These are phyloP conservation scores for Paradisaea rubra DNA, from an alignment of 2,113 vertebrate genomes.

Conservation along the genomic window DNA sequence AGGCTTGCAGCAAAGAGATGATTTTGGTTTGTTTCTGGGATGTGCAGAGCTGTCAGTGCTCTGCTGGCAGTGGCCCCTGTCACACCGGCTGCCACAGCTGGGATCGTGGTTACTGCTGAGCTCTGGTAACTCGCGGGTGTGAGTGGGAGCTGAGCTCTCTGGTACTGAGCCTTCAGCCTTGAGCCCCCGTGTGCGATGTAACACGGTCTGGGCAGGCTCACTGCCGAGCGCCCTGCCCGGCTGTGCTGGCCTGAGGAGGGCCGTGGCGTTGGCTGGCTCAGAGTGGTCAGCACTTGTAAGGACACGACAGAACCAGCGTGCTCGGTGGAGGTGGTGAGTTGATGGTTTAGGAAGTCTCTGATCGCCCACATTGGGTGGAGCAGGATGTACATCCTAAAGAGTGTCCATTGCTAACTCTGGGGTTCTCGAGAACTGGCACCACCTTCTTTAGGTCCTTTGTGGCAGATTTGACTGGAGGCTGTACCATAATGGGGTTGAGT, in stretches of 20 bases:
- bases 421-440: neutral
- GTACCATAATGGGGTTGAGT: neutral
- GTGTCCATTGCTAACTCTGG: slow-evolving; percentile 12
- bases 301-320: neutral
- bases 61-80: neutral
- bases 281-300: neutral
- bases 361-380: slow-evolving; percentile 71
- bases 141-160: neutral
- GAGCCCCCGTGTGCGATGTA: slow-evolving; percentile 37
- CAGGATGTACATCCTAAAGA: neutral
- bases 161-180: neutral
- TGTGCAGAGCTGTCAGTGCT: neutral
- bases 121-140: neutral
- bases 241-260: neutral
- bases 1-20: neutral
- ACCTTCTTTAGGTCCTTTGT: neutral
- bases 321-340: neutral
- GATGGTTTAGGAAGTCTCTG: neutral
- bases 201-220: neutral
- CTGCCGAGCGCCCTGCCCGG: neutral
- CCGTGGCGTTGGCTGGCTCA: neutral
- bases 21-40: neutral
- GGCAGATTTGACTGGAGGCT: neutral
- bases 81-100: neutral
- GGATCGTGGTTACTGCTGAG: neutral